Conservation (phyloP, 2,797 vertebrate genomes). For the Acestrorhynchus altus region DNA sequence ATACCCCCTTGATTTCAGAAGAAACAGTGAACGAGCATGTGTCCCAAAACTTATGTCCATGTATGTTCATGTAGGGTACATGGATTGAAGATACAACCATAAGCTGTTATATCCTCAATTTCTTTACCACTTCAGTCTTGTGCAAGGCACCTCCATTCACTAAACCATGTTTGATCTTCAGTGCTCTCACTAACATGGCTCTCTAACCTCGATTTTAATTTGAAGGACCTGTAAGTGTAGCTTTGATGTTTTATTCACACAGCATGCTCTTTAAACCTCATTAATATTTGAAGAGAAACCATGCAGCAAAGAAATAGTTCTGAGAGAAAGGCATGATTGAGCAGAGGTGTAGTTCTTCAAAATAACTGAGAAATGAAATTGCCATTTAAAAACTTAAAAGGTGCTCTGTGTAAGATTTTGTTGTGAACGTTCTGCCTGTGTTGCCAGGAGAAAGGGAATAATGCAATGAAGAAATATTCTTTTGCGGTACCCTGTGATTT, state of each 20-base stretch:
- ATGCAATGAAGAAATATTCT: neutral
- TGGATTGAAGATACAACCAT: neutral
- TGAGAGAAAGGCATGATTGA: constrained; percentile 30
- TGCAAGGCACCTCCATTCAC: constrained; percentile 1
- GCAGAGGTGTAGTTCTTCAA: neutral
- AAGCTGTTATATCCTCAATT: constrained; percentile 2
- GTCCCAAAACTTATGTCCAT: no score
- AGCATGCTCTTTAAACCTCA: constrained; percentile 51
- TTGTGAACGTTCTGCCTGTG: neutral
- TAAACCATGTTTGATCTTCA: constrained; percentile 48
- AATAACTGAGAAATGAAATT: neutral
- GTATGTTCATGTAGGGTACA: no score
- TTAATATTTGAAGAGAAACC: constrained; percentile 48
- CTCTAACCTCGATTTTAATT: constrained; percentile 47
- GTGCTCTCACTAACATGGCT: constrained; percentile 37
- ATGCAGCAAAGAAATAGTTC: constrained; percentile 22
- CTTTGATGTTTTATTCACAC: constrained; percentile 61
- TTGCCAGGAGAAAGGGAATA: neutral
- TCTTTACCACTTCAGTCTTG: constrained; percentile 16
- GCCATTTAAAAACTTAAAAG: neutral
- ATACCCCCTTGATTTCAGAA: no score
- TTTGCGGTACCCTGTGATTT: no score
- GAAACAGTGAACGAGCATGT: no score
- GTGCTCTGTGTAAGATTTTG: neutral
- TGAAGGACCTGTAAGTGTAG: constrained; percentile 38